Conservation (phyloP, 2,797 vertebrate species). For the Chaetophractus vellerosus region DNA sequence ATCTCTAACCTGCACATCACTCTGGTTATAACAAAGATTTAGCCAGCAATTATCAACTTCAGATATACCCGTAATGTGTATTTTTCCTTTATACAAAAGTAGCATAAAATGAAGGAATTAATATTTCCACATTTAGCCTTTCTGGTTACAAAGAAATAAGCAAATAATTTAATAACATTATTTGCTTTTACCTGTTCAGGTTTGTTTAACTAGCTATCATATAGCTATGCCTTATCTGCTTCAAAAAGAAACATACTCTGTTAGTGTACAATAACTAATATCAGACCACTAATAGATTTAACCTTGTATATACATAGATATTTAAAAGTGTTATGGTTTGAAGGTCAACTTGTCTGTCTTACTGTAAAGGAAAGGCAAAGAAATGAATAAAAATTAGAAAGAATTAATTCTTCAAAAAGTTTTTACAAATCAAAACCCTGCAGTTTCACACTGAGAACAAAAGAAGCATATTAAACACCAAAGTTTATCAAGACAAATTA, state of each 20-base stretch:
- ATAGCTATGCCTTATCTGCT: constrained; percentile 83
- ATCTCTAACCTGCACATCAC: not conserved
- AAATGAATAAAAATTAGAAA: constrained; percentile 93
- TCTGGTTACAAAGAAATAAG: constrained; percentile 62
- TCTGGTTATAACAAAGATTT: not conserved
- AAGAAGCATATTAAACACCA: constrained; percentile 98
- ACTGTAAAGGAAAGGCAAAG: constrained; percentile 90
- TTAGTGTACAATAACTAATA: constrained; percentile 86
- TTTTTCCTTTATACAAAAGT: not conserved
- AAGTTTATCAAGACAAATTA: constrained; percentile 99
- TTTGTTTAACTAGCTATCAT: constrained; percentile 80
- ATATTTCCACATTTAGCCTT: constrained; percentile 80
- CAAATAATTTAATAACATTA: constrained; percentile 77
- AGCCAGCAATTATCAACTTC: constrained; percentile 42
- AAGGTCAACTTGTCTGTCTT: constrained; percentile 92
- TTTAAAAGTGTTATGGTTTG: constrained; percentile 91
- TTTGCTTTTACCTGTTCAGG: constrained; percentile 78
- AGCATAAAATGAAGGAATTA: constrained; percentile 75
- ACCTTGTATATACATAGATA: constrained; percentile 90
- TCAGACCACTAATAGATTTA: constrained; percentile 90
- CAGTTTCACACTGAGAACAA: constrained; percentile 96
- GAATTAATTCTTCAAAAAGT: constrained; percentile 93
- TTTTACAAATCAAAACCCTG: constrained; percentile 93
- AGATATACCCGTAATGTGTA: constrained; percentile 16
- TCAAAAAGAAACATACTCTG: constrained; percentile 82